Evolutionary conservation across 2,888 invertebrate genomes (phyloP).

Genomic region (Neoaliturus tenellus): DNA sequence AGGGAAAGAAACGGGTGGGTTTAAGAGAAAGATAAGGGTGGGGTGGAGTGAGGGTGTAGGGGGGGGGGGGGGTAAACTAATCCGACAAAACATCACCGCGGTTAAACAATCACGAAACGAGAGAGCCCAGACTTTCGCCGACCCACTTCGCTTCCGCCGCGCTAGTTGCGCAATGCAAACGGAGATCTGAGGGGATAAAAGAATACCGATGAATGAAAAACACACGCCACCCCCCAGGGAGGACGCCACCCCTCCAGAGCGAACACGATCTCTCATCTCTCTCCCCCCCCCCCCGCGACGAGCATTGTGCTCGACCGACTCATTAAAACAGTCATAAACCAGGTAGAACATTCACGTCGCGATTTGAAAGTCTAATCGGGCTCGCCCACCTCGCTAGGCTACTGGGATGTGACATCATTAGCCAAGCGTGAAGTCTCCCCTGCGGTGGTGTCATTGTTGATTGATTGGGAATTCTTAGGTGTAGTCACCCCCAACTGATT

Average conservation of each 20-base stretch:
- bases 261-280: neutral
- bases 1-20: too few relatives aligned
- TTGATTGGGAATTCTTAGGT: neutral
- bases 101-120: slow-evolving; percentile 23
- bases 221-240: slow-evolving; percentile 21
- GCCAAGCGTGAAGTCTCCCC: neutral
- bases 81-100: neutral
- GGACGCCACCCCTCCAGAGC: neutral
- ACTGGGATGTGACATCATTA: neutral
- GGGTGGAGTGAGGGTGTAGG: neutral
- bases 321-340: slow-evolving; percentile 48
- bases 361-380: slow-evolving; percentile 42
- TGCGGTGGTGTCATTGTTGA: neutral
- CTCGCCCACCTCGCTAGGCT: neutral
- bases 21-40: neutral
- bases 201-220: slow-evolving; percentile 35
- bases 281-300: neutral
- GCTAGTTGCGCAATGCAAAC: neutral
- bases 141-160: neutral
- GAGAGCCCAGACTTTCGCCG: slow-evolving; percentile 19
- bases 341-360: slow-evolving; percentile 31
- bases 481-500: neutral
- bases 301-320: slow-evolving; percentile 38
- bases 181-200: slow-evolving; percentile 16
- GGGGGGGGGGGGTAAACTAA: neutral